Evolutionary conservation across 2,113 vertebrate species (phyloP).

Genomic region (Sylvia atricapilla): DNA sequence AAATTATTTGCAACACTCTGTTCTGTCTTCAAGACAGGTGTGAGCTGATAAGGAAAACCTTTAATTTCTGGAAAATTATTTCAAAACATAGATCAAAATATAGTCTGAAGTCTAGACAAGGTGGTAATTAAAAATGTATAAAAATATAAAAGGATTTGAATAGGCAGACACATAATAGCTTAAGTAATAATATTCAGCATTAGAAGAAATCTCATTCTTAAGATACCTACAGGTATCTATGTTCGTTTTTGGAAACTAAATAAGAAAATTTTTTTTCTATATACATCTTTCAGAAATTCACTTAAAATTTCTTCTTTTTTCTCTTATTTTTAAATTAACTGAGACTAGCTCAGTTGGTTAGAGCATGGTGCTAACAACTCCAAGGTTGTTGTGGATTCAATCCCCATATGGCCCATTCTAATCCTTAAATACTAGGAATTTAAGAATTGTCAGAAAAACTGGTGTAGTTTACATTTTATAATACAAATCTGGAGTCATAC

Average conservation of each 20-base stretch:
- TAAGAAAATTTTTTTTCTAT: not conserved
- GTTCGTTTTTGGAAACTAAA: not conserved
- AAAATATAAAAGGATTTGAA: not conserved
- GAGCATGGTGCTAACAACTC: not conserved
- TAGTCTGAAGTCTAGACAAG: not conserved
- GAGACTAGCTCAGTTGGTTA: not conserved
- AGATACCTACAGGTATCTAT: not conserved
- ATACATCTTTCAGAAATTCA: not conserved
- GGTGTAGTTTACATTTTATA: not conserved
- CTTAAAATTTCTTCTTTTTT: not conserved
- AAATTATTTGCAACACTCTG: not conserved
- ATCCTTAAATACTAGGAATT: not conserved
- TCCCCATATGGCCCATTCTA: accelerated
- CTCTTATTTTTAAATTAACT: not conserved
- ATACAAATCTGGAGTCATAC: not conserved
- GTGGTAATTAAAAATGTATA: not conserved
- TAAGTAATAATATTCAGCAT: not conserved
- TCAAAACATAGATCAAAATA: not conserved
- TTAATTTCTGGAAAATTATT: not conserved
- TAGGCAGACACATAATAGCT: not conserved
- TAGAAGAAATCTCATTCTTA: not conserved
- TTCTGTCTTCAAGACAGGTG: not conserved
- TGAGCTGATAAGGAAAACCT: not conserved
- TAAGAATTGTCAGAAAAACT: not conserved
- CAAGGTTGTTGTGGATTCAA: not conserved